Evolutionary conservation across 2,888 invertebrate species (phyloP).

Genomic region (Zonitis immaculata): DNA sequence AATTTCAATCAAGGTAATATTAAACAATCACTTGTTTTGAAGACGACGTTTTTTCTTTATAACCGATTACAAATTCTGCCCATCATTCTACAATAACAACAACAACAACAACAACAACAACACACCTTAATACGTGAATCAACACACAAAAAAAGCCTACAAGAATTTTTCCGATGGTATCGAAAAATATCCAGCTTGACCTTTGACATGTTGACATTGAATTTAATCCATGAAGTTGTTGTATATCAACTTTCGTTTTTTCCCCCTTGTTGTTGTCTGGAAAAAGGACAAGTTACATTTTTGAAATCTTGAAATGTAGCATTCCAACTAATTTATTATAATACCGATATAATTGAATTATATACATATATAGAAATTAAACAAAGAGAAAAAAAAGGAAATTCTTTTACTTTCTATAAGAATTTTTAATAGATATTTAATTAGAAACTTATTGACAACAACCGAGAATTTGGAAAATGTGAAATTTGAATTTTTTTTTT

Average conservation of each 20-base stretch:
- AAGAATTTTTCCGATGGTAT: not conserved
- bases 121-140: no score
- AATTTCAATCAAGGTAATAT: not conserved
- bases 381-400: no score
- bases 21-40: not conserved
- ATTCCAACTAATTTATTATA: no score
- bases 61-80: not conserved
- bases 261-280: not conserved
- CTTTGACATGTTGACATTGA: conserved; percentile 26
- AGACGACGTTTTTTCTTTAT: not conserved
- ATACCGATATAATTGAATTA: no score
- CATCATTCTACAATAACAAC: not conserved
- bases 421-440: not conserved
- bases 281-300: not conserved
- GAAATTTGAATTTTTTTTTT: not conserved
- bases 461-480: conserved; percentile 1
- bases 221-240: conserved; percentile 21
- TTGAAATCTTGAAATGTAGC: not conserved
- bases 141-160: not conserved
- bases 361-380: no score
- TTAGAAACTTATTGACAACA: not conserved
- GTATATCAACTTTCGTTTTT: conserved; percentile 26
- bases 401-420: not conserved
- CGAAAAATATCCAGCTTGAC: conserved; percentile 5
- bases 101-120: not conserved